These are phyloP conservation scores for Papilio polyxenes DNA, from an alignment of 1,140 invertebrate species.

Conservation along the genomic window DNA sequence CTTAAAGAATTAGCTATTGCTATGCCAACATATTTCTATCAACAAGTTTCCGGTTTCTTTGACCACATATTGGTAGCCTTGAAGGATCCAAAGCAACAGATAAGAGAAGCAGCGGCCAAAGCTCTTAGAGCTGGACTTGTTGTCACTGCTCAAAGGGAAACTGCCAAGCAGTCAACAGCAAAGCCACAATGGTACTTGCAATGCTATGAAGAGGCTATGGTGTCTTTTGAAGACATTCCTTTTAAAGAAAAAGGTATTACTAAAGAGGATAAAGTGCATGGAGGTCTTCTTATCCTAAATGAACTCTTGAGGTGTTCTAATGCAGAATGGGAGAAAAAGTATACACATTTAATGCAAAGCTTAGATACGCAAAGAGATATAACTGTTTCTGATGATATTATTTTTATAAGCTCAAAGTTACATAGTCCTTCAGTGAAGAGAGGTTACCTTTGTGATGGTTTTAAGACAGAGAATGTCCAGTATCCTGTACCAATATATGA, in stretches of 20 bases:
- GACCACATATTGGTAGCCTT: slow-evolving; percentile 83
- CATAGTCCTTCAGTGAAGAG: slow-evolving; percentile 82
- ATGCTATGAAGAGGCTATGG: slow-evolving; percentile 93
- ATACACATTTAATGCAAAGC: slow-evolving; percentile 84
- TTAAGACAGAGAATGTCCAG: slow-evolving; percentile 74
- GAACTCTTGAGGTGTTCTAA: slow-evolving; percentile 97
- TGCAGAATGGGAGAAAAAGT: slow-evolving; percentile 91
- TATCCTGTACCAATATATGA: slow-evolving; percentile 86
- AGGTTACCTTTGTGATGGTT: slow-evolving; percentile 78
- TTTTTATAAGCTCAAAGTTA: slow-evolving; percentile 82
- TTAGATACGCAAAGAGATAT: slow-evolving; percentile 75
- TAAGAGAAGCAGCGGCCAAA: slow-evolving; percentile 95
- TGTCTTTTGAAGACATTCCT: slow-evolving; percentile 87
- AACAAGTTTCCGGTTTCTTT: slow-evolving; percentile 98
- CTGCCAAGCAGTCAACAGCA: slow-evolving; percentile 89
- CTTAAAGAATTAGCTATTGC: slow-evolving; percentile 96
- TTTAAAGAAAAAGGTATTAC: slow-evolving; percentile 87
- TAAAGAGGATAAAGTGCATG: slow-evolving; percentile 95
- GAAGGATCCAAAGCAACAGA: slow-evolving; percentile 81
- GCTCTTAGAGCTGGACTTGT: slow-evolving; percentile 95
- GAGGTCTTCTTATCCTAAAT: slow-evolving; percentile 95
- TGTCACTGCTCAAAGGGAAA: slow-evolving; percentile 96
- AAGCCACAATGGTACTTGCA: slow-evolving; percentile 94
- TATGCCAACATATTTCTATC: slow-evolving; percentile 99
- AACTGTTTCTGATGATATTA: slow-evolving; percentile 81